phyloP scores from a whole-genome alignment of 2,888 invertebrate species.

The Pomacea canaliculata region DNA sequence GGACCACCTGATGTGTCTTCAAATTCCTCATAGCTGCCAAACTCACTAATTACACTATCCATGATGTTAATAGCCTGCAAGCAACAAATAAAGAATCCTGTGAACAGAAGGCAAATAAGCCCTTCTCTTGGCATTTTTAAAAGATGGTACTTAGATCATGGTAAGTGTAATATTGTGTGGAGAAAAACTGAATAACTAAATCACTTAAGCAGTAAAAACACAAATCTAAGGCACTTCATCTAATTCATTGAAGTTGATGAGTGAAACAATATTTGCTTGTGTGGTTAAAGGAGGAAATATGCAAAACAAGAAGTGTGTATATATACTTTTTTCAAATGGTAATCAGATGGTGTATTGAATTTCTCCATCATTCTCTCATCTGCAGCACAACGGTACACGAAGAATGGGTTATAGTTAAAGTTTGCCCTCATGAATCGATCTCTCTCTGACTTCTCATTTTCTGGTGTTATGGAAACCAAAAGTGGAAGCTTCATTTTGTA shows the following conservation, averaged over 20 bases:
- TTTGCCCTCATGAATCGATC: constrained; percentile 60
- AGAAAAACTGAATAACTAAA: too few species aligned
- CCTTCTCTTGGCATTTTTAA: too few species aligned
- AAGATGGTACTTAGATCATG: too few species aligned
- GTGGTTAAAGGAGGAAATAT: too few species aligned
- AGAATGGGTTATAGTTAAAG: constrained; percentile 62
- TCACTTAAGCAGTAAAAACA: too few species aligned
- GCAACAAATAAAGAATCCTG: neutral
- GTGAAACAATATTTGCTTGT: too few species aligned
- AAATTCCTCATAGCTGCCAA: constrained; percentile 63
- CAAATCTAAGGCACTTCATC: too few species aligned
- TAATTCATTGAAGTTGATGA: too few species aligned
- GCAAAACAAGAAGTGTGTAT: neutral
- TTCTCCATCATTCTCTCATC: constrained; percentile 50
- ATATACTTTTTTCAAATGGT: constrained; percentile 53
- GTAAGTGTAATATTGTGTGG: too few species aligned
- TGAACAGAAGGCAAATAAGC: too few species aligned
- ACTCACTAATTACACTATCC: constrained; percentile 52
- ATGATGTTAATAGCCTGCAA: constrained; percentile 62
- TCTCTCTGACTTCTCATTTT: constrained; percentile 60
- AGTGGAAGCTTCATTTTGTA: constrained; percentile 52
- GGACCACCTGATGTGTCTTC: constrained; percentile 60
- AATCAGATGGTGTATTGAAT: constrained; percentile 52
- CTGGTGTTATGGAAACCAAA: constrained; percentile 58
- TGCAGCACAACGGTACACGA: constrained; percentile 54